A percentile compares a stretch with the other conserved stretches of the same genome.
phyloP scores from a whole-genome alignment of 2,797 vertebrate species.

The Chromis chromis region DNA sequence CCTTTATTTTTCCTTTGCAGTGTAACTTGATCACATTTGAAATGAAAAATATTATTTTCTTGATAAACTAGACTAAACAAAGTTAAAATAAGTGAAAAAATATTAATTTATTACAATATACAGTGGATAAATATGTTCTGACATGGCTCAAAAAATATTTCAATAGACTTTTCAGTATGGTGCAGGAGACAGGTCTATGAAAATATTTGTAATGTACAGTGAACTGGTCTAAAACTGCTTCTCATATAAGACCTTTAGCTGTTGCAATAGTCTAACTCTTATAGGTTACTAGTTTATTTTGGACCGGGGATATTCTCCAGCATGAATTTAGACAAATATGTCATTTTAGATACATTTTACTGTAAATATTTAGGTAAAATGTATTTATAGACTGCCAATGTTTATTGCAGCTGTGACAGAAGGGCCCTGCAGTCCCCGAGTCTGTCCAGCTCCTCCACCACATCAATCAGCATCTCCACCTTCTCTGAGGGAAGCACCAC shows the following conservation, averaged over 20 bases:
- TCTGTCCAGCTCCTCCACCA: slow-evolving; percentile 85
- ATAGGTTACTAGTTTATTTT: no score
- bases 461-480: slow-evolving; percentile 83
- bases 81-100: neutral
- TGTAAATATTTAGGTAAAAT: neutral
- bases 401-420: slow-evolving; percentile 86
- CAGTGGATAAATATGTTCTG: no score
- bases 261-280: no score
- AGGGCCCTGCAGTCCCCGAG: slow-evolving; percentile 82
- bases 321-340: no score
- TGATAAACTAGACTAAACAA: neutral
- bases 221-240: no score
- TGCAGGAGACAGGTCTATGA: no score
- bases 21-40: neutral
- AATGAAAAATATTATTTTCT: neutral
- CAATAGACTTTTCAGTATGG: neutral
- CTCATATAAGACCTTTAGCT: no score
- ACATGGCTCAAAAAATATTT: neutral
- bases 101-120: no score
- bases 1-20: neutral
- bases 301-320: no score
- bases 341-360: no score
- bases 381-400: slow-evolving; percentile 75
- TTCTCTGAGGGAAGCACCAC: slow-evolving; percentile 82
- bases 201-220: neutral